Evolutionary conservation across 2,888 invertebrate genomes (phyloP), one percentile per base, ranked within the genome.

Genomic region (Meliscaeva auricollis): DNA sequence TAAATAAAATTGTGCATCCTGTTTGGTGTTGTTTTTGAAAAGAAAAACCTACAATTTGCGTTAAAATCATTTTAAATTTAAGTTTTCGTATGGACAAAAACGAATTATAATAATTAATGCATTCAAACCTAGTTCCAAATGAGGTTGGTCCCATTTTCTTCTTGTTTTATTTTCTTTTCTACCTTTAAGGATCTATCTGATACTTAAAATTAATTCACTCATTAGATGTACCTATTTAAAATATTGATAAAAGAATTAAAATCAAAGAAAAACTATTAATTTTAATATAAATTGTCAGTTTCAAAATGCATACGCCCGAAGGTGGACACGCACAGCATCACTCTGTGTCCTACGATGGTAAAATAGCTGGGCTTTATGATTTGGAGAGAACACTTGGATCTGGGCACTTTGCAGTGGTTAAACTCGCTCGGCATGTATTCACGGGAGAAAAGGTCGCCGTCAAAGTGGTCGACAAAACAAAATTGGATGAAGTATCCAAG

Each of bases 391-490:
- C 99, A 4, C 95, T 99, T 77, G 99, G 99, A 60, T 96, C 98
- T 83, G 99, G 99, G 80, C 99, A 99, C 93, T 99, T 99, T 94
- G 99, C 99, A 87, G 98, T 99, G 87, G 99, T 99, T 56, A 99
- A 99, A 93, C 93, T 98, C 87, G 99, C 99, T 30, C 94, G 98
- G 87, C 99, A 99, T 94, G 99, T 99, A 78, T 99, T 99, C 93
- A 99, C 99, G 69, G 99, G 99, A 44, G 98, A 98, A 93, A 98
- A 98, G 93, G 99, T 99, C 76, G 98, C 98, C 74, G 98, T 98
- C 72, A 98, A 98, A 95, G 97, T 99, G 87, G 99, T 99, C 90
- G 99, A 99, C 93, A 99, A 99, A 93, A 97, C 96, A 89, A 99
- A 99, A 93, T 93, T 99, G 89, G 99, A 99, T 93, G 97, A 98